Percentiles rank a stretch among this genome's conserved stretches.
phyloP scores from a whole-genome alignment of 2,888 invertebrate genomes.

The Uloborus plumipes region DNA sequence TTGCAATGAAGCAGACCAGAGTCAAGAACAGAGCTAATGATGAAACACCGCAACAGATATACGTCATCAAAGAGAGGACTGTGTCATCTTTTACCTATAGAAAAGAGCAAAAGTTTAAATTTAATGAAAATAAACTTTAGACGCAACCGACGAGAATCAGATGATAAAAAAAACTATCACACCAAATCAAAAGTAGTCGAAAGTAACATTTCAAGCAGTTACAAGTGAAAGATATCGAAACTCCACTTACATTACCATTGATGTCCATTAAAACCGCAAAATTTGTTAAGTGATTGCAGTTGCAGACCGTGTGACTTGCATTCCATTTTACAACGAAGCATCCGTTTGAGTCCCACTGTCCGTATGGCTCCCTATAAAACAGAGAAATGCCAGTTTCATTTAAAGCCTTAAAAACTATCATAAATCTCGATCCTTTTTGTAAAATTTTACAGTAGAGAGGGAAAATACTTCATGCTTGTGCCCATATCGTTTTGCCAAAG shows the following conservation, averaged over 20 bases:
- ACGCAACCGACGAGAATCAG: too few relatives aligned
- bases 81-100: conserved; percentile 29
- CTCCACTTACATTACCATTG: conserved; percentile 40
- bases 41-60: conserved; percentile 57
- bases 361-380: conserved; percentile 27
- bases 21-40: conserved; percentile 60
- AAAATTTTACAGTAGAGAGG: too few relatives aligned
- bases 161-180: too few relatives aligned
- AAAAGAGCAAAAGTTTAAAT: not conserved
- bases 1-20: conserved; percentile 43
- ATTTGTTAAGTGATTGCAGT: conserved; percentile 54
- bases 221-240: not conserved
- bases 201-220: too few relatives aligned
- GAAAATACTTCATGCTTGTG: too few relatives aligned
- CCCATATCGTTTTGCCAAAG: too few relatives aligned
- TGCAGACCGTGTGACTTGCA: conserved; percentile 47
- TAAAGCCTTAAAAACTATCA: too few relatives aligned
- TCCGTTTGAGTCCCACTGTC: conserved; percentile 52
- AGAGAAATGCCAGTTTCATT: too few relatives aligned
- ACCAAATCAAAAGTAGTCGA: too few relatives aligned
- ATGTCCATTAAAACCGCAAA: conserved; percentile 62
- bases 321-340: conserved; percentile 29
- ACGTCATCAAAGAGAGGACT: conserved; percentile 51
- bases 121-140: too few relatives aligned
- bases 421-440: too few relatives aligned